phyloP scores from a whole-genome alignment of 2,888 invertebrate genomes.

The Ochlodes sylvanus region DNA sequence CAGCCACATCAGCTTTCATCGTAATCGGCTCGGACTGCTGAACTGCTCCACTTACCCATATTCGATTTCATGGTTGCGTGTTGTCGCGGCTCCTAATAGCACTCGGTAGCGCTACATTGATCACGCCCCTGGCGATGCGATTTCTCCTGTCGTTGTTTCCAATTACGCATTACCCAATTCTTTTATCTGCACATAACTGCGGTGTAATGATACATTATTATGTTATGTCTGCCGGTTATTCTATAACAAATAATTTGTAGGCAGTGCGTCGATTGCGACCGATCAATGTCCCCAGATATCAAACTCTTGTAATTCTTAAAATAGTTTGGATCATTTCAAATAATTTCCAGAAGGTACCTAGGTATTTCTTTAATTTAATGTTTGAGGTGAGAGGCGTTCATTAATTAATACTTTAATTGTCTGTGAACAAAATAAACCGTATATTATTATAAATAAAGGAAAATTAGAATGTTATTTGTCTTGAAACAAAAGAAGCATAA shows the following conservation, averaged over 20 bases:
- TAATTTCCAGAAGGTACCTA: too few species aligned
- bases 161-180: slow-evolving; percentile 3
- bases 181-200: neutral
- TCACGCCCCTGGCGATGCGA: slow-evolving; percentile 40
- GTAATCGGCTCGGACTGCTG: slow-evolving; percentile 41
- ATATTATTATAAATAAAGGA: too few species aligned
- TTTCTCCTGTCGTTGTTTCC: slow-evolving; percentile 42
- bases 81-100: slow-evolving; percentile 31
- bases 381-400: too few species aligned
- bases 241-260: neutral
- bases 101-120: slow-evolving; percentile 43
- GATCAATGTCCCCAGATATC: too few species aligned
- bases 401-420: too few species aligned
- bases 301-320: too few species aligned
- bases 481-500: neutral
- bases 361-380: too few species aligned
- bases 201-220: neutral
- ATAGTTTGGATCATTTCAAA: too few species aligned
- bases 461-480: neutral
- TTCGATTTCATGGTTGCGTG: slow-evolving; percentile 42
- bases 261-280: neutral
- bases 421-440: too few species aligned
- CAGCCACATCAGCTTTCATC: slow-evolving; percentile 44
- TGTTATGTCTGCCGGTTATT: neutral
- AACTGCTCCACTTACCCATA: slow-evolving; percentile 46